Evolutionary conservation across 2,888 invertebrate genomes (phyloP).

Genomic region (Deilephila elpenor): DNA sequence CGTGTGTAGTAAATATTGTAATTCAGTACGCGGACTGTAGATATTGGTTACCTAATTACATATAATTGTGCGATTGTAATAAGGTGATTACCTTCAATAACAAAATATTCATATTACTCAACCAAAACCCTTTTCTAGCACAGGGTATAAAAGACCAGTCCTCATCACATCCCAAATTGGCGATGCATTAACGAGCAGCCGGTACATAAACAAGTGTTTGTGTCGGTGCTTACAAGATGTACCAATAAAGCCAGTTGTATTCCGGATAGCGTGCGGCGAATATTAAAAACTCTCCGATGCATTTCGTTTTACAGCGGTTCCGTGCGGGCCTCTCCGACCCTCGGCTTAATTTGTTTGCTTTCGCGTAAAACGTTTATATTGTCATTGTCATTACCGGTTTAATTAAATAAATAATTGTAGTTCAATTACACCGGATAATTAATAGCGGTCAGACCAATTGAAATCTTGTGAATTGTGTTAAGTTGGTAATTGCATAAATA

Average conservation of each 20-base stretch:
- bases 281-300: conserved; percentile 45
- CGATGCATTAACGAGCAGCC: conserved; percentile 3
- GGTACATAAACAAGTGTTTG: conserved; percentile 41
- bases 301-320: conserved; percentile 25
- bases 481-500: too few species aligned
- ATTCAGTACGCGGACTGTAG: too few species aligned
- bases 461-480: too few species aligned
- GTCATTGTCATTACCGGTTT: neutral
- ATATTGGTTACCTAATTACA: too few species aligned
- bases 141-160: neutral
- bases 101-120: too few species aligned
- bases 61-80: too few species aligned
- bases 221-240: conserved; percentile 48
- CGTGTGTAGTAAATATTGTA: too few species aligned
- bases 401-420: neutral
- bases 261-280: conserved; percentile 49
- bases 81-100: too few species aligned
- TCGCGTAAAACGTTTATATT: neutral
- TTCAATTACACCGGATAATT: neutral
- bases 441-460: neutral
- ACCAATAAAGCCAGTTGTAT: conserved; percentile 63
- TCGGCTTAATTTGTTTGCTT: neutral
- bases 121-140: too few species aligned
- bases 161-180: conserved; percentile 6
- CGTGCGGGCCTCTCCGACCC: neutral